Evolutionary conservation across 92 coral and sea anemone species (phyloP).

Genomic region (Actinostola sp.): DNA sequence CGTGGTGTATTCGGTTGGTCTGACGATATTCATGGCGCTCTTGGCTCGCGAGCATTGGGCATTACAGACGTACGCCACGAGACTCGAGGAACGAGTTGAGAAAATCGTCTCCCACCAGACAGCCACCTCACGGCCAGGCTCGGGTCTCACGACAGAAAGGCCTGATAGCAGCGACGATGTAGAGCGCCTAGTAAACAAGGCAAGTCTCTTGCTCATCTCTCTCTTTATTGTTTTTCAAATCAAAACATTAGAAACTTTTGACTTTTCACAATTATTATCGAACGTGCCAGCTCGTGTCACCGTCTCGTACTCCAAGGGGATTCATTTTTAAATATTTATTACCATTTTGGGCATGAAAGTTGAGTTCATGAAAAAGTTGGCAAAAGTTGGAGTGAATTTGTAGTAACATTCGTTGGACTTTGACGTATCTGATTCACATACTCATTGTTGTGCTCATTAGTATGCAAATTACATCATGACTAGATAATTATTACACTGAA

Average conservation of each 20-base stretch:
- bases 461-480: conserved; percentile 17
- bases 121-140: conserved; percentile 7
- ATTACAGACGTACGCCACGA: conserved; percentile 52
- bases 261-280: background rate
- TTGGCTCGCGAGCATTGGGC: conserved; percentile 64
- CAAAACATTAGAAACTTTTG: background rate
- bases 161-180: conserved; percentile 10
- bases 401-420: conserved; percentile 12
- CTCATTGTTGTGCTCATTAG: conserved; percentile 12
- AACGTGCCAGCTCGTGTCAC: background rate
- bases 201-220: background rate
- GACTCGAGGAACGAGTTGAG: conserved; percentile 65
- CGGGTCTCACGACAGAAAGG: background rate
- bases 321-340: too few species aligned
- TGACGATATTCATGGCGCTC: conserved; percentile 50
- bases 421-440: conserved; percentile 14
- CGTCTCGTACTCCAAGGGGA: background rate
- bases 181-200: conserved; percentile 32
- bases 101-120: conserved; percentile 1
- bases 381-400: background rate
- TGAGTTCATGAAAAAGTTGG: background rate
- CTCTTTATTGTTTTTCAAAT: conserved; percentile 1
- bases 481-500: too few species aligned
- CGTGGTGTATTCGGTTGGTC: conserved; percentile 61
- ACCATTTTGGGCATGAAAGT: too few species aligned